phyloP scores from a whole-genome alignment of 2,888 invertebrate species.

The Drosophila nr. perissopoda region DNA sequence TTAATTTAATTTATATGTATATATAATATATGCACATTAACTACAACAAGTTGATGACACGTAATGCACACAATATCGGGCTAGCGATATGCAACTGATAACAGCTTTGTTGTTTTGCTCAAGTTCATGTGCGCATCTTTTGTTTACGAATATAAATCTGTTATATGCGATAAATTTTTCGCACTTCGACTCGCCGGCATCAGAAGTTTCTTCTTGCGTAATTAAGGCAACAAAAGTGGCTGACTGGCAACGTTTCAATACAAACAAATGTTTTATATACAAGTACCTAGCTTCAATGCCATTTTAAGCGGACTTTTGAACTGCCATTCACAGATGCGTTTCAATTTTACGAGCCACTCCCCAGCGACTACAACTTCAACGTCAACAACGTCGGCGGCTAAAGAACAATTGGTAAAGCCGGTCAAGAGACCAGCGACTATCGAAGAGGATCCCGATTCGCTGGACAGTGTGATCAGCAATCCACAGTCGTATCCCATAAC shows the following conservation, averaged over 20 bases:
- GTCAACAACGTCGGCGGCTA: slow-evolving; percentile 12
- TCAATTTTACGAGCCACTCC: slow-evolving; percentile 64
- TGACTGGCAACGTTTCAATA: neutral
- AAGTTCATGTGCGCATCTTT: slow-evolving; percentile 23
- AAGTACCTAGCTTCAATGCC: slow-evolving; percentile 6
- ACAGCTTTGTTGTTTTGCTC: slow-evolving; percentile 17
- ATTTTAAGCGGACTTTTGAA: slow-evolving; percentile 27
- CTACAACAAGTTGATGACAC: neutral
- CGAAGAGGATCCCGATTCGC: slow-evolving; percentile 84
- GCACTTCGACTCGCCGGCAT: slow-evolving; percentile 48
- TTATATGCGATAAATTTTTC: slow-evolving; percentile 39
- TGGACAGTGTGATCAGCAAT: slow-evolving; percentile 84
- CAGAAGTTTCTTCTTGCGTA: slow-evolving; percentile 46
- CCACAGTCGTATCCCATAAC: slow-evolving; percentile 85
- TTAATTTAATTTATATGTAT: neutral
- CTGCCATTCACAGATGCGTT: slow-evolving; percentile 68
- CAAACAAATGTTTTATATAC: slow-evolving; percentile 13
- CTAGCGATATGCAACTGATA: slow-evolving; percentile 23
- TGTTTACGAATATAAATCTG: slow-evolving; percentile 38
- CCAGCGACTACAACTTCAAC: slow-evolving; percentile 38
- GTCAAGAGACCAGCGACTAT: slow-evolving; percentile 79
- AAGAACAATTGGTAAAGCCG: slow-evolving; percentile 58
- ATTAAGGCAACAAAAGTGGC: slow-evolving; percentile 24
- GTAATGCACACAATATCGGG: neutral
- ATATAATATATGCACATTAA: neutral